phyloP scores from a whole-genome alignment of 2,888 invertebrate species.

The Allygus modestus region DNA sequence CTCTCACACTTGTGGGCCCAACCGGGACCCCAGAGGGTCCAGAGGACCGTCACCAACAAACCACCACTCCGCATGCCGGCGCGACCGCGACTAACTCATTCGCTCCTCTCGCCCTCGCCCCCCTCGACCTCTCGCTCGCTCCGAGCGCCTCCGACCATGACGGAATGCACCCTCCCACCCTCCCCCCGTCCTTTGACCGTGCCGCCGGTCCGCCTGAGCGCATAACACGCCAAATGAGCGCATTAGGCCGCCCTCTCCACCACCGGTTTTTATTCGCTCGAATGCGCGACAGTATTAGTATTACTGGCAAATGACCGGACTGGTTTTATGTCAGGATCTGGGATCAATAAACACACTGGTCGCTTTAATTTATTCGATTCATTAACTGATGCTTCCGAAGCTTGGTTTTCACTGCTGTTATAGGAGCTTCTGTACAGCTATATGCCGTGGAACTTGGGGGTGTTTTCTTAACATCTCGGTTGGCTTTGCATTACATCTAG shows the following conservation, averaged over 20 bases:
- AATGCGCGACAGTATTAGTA: neutral
- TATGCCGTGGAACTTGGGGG: neutral
- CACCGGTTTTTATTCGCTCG: slow-evolving; percentile 9
- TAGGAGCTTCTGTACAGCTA: neutral
- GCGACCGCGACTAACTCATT: slow-evolving; percentile 35
- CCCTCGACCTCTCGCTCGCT: neutral
- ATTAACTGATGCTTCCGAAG: neutral
- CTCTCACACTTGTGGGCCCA: slow-evolving; percentile 82
- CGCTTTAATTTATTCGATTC: neutral
- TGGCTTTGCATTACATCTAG: no score
- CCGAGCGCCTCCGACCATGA: slow-evolving; percentile 55
- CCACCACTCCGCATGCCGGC: slow-evolving; percentile 12
- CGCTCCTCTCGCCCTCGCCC: neutral
- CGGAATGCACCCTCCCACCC: slow-evolving; percentile 60
- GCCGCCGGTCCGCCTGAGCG: neutral
- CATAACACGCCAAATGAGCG: slow-evolving; percentile 42
- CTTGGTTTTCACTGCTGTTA: slow-evolving; percentile 5
- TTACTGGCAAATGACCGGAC: slow-evolving; percentile 33
- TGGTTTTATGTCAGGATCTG: neutral
- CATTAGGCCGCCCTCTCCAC: neutral
- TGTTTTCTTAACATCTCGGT: neutral
- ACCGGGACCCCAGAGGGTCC: neutral
- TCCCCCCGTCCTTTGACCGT: slow-evolving; percentile 40
- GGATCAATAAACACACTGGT: no score
- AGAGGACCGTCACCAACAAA: slow-evolving; percentile 18